Conservation (phyloP, 2,888 invertebrate genomes). For the Blastobasis lacticolella region DNA sequence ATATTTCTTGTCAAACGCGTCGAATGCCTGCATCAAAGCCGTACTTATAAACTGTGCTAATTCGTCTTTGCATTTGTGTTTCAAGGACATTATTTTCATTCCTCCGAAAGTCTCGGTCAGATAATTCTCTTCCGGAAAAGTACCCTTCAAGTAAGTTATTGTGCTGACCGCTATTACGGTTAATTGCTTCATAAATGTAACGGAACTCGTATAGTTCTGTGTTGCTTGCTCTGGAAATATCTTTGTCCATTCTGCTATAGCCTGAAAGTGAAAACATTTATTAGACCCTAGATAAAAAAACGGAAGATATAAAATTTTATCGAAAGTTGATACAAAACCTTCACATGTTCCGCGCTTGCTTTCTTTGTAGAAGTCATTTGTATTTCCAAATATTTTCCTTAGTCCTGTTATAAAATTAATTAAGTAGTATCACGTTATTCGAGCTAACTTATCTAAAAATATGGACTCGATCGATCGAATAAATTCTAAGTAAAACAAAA, state of each 20-base stretch:
- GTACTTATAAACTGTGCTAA: slow-evolving; percentile 49
- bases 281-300: background rate
- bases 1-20: slow-evolving; percentile 61
- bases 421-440: too few species aligned
- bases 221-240: slow-evolving; percentile 45
- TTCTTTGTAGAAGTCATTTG: too few species aligned
- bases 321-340: too few species aligned
- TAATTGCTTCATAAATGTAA: slow-evolving; percentile 55
- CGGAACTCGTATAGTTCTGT: slow-evolving; percentile 50
- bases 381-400: too few species aligned
- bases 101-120: slow-evolving; percentile 38
- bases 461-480: too few species aligned
- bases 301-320: too few species aligned
- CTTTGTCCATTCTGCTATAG: slow-evolving; percentile 42
- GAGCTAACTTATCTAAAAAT: too few species aligned
- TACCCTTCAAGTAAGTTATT: slow-evolving; percentile 45
- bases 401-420: too few species aligned
- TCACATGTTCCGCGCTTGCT: too few species aligned
- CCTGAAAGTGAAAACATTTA: slow-evolving; percentile 24
- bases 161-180: slow-evolving; percentile 50
- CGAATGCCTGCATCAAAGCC: slow-evolving; percentile 46
- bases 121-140: slow-evolving; percentile 45
- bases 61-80: slow-evolving; percentile 44
- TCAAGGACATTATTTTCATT: slow-evolving; percentile 38
- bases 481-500: too few species aligned